phyloP scores from a whole-genome alignment of 2,888 invertebrate species.

The Tipula confusa region DNA sequence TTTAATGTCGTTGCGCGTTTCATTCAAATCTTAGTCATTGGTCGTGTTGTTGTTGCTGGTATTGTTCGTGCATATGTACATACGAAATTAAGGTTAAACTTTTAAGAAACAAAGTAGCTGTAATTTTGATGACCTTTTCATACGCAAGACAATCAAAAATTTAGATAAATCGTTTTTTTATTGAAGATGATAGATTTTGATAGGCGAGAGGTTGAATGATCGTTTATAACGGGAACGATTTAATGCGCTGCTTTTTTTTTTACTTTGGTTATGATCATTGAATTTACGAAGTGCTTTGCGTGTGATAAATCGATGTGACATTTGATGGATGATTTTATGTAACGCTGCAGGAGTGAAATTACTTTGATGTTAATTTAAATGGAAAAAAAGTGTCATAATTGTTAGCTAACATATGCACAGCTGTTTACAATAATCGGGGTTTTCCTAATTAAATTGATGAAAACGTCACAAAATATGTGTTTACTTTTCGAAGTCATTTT shows the following conservation, averaged over 20 bases:
- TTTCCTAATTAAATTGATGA: too few relatives aligned
- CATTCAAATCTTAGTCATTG: not conserved
- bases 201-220: not conserved
- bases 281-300: not conserved
- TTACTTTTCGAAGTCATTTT: too few relatives aligned
- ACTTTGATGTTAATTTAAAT: not conserved
- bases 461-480: too few relatives aligned
- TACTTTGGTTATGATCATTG: not conserved
- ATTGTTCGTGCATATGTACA: not conserved
- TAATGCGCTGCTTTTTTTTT: too few relatives aligned
- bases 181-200: conserved; percentile 3
- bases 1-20: not conserved
- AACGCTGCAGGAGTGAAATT: not conserved
- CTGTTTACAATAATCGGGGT: too few relatives aligned
- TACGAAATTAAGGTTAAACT: not conserved
- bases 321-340: not conserved
- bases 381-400: not conserved
- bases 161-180: not conserved
- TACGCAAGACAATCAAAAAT: not conserved
- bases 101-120: conserved; percentile 16
- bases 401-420: not conserved
- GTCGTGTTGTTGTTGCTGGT: not conserved
- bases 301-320: conserved; percentile 7
- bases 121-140: conserved; percentile 1
- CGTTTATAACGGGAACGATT: not conserved